Conservation (phyloP, 2,113 vertebrate species). For the Bufo bufo region DNA sequence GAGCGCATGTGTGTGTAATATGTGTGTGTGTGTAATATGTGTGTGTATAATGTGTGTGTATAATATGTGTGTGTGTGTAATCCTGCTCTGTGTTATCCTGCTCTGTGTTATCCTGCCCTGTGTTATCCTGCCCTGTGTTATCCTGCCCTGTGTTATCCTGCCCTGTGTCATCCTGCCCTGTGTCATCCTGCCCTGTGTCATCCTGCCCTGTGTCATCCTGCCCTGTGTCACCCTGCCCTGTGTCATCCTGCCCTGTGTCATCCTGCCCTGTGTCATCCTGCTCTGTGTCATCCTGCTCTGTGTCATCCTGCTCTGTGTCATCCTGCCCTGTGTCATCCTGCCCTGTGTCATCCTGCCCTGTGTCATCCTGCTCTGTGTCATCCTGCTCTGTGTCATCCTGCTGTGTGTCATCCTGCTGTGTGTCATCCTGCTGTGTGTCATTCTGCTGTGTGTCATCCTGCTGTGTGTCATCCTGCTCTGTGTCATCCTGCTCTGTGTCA, state of each 20-base stretch:
- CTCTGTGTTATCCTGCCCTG: background rate
- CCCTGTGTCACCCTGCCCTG: background rate
- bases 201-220: background rate
- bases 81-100: background rate
- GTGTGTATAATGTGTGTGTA: background rate
- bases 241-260: background rate
- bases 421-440: background rate
- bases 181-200: background rate
- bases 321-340: background rate
- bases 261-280: too few relatives aligned
- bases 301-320: background rate
- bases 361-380: background rate
- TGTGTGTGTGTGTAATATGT: background rate
- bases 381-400: background rate
- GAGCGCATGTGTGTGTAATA: constrained; percentile 51
- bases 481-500: background rate
- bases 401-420: background rate
- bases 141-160: background rate
- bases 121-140: background rate
- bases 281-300: background rate
- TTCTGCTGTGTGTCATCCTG: too few relatives aligned
- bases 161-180: background rate
- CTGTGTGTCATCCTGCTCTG: background rate
- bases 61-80: too few relatives aligned
- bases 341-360: too few relatives aligned